These are phyloP conservation scores for Lacerta bilineata DNA, from an alignment of 2,797 vertebrate genomes.

Conservation along the genomic window DNA sequence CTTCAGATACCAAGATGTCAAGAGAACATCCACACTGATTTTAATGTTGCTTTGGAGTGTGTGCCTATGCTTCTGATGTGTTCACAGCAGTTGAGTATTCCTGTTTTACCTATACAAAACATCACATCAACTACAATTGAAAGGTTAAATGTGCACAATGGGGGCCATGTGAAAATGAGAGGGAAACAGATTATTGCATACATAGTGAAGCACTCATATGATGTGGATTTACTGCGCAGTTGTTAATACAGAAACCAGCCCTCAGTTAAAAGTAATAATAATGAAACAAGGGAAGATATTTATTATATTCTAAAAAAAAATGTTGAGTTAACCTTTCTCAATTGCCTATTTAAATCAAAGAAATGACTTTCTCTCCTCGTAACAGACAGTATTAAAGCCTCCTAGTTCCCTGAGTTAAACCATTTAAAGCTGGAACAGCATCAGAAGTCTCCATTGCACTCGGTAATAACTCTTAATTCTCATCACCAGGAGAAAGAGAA, in stretches of 20 bases:
- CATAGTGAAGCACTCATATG: background rate
- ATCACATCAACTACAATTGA: background rate
- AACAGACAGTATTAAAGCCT: background rate
- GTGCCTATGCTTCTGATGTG: background rate
- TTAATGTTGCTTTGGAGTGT: background rate
- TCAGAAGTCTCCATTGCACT: conserved; percentile 36
- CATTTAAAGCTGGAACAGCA: conserved; percentile 35
- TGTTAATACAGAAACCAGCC: background rate
- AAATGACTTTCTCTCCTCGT: conserved; percentile 21
- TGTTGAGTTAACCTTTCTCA: background rate
- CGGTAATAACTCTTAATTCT: conserved; percentile 49
- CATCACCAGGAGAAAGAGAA: conserved; percentile 34
- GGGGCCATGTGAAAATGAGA: background rate
- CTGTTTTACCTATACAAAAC: background rate
- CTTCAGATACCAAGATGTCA: background rate
- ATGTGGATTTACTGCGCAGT: background rate
- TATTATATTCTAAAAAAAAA: conserved; percentile 17
- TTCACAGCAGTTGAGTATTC: background rate
- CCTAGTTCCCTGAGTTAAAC: conserved; percentile 26
- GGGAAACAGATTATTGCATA: background rate
- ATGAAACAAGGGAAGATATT: background rate
- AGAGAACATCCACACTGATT: background rate
- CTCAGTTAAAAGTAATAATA: conserved; percentile 5
- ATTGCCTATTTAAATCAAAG: conserved; percentile 35
- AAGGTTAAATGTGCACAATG: background rate